Conservation (phyloP, 2,888 invertebrate species). For the Lithophane leautieri region DNA sequence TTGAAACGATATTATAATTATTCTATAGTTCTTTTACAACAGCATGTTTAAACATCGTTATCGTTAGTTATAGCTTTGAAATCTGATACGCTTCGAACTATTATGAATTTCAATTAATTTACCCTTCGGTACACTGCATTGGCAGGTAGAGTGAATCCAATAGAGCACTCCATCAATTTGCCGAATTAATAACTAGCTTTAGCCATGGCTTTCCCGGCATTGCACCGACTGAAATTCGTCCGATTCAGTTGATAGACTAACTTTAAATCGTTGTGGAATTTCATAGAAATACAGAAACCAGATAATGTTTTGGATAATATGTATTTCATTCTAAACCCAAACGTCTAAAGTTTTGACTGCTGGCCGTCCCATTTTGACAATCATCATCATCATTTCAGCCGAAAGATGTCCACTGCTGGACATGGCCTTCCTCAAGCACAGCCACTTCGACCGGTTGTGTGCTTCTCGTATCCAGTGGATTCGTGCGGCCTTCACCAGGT, state of each 20-base stretch:
- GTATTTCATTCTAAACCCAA: not conserved
- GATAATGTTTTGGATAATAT: not conserved
- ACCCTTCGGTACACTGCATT: not conserved
- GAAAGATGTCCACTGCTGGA: no score
- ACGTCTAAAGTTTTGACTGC: slow-evolving; percentile 2
- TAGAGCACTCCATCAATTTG: slow-evolving; percentile 44
- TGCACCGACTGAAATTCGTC: slow-evolving; percentile 15
- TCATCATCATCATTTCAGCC: no score
- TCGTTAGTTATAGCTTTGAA: not conserved
- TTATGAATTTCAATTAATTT: slow-evolving; percentile 14
- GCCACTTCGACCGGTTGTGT: no score
- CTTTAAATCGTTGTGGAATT: not conserved
- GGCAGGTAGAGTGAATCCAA: slow-evolving; percentile 32
- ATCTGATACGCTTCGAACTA: not conserved
- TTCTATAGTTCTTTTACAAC: not conserved
- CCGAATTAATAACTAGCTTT: slow-evolving; percentile 38
- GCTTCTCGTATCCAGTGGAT: no score
- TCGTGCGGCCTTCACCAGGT: no score
- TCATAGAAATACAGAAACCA: not conserved
- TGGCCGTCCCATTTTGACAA: no score
- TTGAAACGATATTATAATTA: not conserved
- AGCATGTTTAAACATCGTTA: not conserved
- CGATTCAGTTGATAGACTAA: not conserved
- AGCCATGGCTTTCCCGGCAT: not conserved
- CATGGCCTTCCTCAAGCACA: no score